Conservation (phyloP, 2,797 vertebrate genomes). For the Gymnoscopelus braueri region DNA sequence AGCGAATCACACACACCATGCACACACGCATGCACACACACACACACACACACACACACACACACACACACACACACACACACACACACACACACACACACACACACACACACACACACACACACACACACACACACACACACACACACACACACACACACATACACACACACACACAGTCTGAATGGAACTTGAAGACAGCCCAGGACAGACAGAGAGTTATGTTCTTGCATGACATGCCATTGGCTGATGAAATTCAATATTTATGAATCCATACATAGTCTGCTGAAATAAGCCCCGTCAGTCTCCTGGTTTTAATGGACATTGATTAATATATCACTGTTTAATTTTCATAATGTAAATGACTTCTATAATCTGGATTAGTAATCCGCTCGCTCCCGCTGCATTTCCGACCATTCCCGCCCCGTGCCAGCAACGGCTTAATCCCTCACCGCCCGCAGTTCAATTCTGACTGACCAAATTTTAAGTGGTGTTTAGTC, state of each 20-base stretch:
- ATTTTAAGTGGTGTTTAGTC: too few species aligned
- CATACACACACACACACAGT: neutral
- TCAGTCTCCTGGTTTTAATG: too few species aligned
- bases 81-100: conserved; percentile 1
- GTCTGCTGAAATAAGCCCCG: conserved; percentile 1
- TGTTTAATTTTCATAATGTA: too few species aligned
- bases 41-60: conserved; percentile 40
- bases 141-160: conserved; percentile 1
- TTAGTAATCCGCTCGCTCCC: too few species aligned
- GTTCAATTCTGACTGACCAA: too few species aligned
- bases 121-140: conserved; percentile 40
- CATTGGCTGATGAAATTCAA: neutral
- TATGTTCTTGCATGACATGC: neutral
- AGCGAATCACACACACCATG: too few species aligned
- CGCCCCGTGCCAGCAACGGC: too few species aligned
- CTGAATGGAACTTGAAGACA: neutral
- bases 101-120: conserved; percentile 18
- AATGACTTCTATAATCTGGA: too few species aligned
- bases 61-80: conserved; percentile 1
- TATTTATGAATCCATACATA: conserved; percentile 4
- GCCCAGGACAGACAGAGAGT: neutral
- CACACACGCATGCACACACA: too few species aligned
- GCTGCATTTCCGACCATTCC: too few species aligned
- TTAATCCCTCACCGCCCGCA: too few species aligned
- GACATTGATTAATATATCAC: too few species aligned